These are phyloP conservation scores for Gonatopus flavifemur DNA, from an alignment of 1,140 invertebrate species.

Conservation along the genomic window DNA sequence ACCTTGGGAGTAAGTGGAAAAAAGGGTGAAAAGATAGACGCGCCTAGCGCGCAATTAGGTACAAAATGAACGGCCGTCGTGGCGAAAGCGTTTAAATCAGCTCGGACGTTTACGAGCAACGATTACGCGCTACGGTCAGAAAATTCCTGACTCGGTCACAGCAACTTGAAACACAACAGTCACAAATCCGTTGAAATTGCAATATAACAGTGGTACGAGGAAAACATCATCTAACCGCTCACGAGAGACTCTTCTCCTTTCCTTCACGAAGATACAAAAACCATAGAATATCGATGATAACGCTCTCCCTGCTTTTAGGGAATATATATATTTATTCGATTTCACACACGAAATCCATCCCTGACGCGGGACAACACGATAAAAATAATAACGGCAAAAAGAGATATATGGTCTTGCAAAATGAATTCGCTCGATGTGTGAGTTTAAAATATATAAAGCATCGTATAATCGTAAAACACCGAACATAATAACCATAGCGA, in stretches of 20 bases:
- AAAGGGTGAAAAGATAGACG: conserved; percentile 26
- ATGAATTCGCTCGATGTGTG: background rate
- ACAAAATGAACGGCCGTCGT: conserved; percentile 34
- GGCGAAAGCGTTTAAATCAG: conserved; percentile 41
- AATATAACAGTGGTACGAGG: no score
- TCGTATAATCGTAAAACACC: conserved; percentile 23
- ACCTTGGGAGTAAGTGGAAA: background rate
- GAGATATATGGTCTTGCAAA: background rate
- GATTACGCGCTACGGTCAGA: conserved; percentile 25
- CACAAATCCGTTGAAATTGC: background rate
- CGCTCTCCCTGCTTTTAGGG: no score
- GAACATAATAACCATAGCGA: conserved; percentile 9
- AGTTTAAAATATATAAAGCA: conserved; percentile 4
- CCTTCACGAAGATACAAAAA: no score
- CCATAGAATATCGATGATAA: no score
- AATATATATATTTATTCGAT: no score
- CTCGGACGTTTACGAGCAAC: conserved; percentile 38
- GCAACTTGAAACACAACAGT: conserved; percentile 8
- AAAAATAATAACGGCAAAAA: no score
- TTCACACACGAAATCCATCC: no score
- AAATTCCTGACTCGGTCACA: conserved; percentile 33
- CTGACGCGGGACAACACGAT: no score
- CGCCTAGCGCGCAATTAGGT: conserved; percentile 31
- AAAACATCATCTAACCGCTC: no score
- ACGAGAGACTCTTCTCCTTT: no score